A percentile compares a stretch with the other conserved stretches of the same genome.
These are phyloP conservation scores for Otolemur crassicaudatus DNA, from an alignment of 2,797 vertebrate species.

Conservation along the genomic window DNA sequence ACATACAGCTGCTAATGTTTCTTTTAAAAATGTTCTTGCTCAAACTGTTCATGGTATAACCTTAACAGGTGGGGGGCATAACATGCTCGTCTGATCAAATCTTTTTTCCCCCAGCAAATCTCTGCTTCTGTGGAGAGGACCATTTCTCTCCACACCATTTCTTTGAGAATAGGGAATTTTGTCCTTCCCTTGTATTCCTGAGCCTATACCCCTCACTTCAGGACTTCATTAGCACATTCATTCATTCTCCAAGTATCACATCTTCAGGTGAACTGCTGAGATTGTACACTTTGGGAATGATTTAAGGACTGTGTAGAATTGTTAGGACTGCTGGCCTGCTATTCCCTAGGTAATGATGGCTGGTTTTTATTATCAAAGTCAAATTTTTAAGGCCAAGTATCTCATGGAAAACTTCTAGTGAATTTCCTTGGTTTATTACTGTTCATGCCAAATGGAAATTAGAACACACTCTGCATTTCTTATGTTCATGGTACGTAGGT, in stretches of 20 bases:
- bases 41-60: neutral
- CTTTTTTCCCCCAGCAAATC: neutral
- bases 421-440: neutral
- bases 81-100: neutral
- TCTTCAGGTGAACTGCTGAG: neutral
- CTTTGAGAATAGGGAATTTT: neutral
- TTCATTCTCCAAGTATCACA: neutral
- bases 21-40: neutral
- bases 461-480: neutral
- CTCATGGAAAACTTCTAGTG: neutral
- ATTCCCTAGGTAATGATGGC: neutral
- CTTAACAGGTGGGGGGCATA: neutral
- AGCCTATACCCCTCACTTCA: neutral
- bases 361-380: neutral
- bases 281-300: neutral
- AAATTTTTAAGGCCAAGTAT: neutral
- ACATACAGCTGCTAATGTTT: neutral
- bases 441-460: neutral
- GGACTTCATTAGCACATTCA: neutral
- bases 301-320: neutral
- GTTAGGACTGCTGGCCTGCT: neutral
- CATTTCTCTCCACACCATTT: neutral
- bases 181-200: neutral
- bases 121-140: neutral
- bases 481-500: neutral